Base-by-base conservation (phyloP, 2,113 vertebrate species). In the Illadopsis cleaveri region DNA sequence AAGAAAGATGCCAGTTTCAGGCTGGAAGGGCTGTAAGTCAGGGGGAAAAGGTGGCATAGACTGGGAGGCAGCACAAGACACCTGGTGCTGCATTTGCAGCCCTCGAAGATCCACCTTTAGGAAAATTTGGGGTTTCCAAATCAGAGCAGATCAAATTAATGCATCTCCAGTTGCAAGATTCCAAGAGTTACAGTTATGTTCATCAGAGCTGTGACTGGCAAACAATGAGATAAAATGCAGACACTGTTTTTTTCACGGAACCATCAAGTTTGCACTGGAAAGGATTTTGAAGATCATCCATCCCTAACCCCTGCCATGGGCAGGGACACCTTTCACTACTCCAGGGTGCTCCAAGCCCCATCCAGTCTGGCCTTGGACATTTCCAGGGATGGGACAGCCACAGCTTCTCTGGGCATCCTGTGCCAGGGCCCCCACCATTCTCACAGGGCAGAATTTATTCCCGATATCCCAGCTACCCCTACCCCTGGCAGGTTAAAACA, bases 31-130 rank as follows among this genome's bases (percentile, higher is more conserved):
- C 56, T 83, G 47, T 11, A 31, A 64, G 7, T 35, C 21, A 17
- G 30, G 4, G 53, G 4, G 0, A 24, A 24, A 30, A 45, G 8
- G 47, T 5, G 50, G 28, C 48, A 33, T 0, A 15, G 72, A 3
- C 30, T 15, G 58, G 31, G 72, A 54, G 62, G 37, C 5, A 47
- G 83, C 64, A 15, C 28, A 5, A 19, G 68, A 45, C 24, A n/a
- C 40, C 28, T 8, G 35, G 5, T 44, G 47, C 35, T 85, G 53
- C 5, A 9, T 21, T 38, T 48, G 37, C 66, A 80, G 45, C 27
- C 35, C 47, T 21, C 1, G 3, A 44, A 42, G 50, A 22, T 44
- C 57, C 24, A 21, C 6, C 13, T 56, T 45, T 4, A 27, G 78
- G 69, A 38, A 75, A 62, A 81, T 9, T 7, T 15, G 77, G 18